Conservation (phyloP, 2,888 invertebrate species). For the Drosophila mayaguana region DNA sequence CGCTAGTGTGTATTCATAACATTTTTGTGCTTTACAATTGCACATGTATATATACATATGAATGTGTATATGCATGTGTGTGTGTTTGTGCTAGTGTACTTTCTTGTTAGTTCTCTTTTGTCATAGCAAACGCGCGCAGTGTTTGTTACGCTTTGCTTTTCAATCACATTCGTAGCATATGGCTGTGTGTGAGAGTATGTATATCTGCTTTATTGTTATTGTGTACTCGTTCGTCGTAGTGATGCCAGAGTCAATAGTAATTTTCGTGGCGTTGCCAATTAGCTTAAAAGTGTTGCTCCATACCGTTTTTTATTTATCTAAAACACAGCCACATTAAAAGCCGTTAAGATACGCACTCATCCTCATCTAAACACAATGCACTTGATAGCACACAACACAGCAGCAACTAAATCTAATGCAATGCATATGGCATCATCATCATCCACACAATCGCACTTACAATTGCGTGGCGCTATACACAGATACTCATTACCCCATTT, state of each 20-base stretch:
- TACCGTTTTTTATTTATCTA: conserved; percentile 28
- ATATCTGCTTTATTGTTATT: conserved; percentile 68
- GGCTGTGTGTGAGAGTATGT: conserved; percentile 34
- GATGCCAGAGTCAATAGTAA: conserved; percentile 56
- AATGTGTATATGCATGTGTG: not conserved
- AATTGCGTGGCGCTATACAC: conserved; percentile 66
- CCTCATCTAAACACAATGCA: conserved; percentile 55
- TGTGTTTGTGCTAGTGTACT: conserved; percentile 26
- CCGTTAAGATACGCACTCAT: conserved; percentile 69
- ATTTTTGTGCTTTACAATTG: conserved; percentile 46
- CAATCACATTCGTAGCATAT: conserved; percentile 60
- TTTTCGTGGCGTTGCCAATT: conserved; percentile 48
- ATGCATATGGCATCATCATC: conserved; percentile 46
- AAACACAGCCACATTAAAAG: conserved; percentile 60
- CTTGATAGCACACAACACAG: conserved; percentile 48
- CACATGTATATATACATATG: conserved; percentile 34
- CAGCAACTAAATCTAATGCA: conserved; percentile 49
- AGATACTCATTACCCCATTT: conserved; percentile 73
- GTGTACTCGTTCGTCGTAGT: conserved; percentile 72
- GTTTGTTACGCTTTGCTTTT: conserved; percentile 58
- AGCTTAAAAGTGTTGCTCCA: conserved; percentile 41
- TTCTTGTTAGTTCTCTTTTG: conserved; percentile 50
- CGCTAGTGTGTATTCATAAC: conserved; percentile 64
- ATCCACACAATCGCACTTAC: conserved; percentile 58
- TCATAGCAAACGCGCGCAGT: conserved; percentile 58